Conservation (phyloP, 2,113 vertebrate species). For the Dasyornis broadbenti region DNA sequence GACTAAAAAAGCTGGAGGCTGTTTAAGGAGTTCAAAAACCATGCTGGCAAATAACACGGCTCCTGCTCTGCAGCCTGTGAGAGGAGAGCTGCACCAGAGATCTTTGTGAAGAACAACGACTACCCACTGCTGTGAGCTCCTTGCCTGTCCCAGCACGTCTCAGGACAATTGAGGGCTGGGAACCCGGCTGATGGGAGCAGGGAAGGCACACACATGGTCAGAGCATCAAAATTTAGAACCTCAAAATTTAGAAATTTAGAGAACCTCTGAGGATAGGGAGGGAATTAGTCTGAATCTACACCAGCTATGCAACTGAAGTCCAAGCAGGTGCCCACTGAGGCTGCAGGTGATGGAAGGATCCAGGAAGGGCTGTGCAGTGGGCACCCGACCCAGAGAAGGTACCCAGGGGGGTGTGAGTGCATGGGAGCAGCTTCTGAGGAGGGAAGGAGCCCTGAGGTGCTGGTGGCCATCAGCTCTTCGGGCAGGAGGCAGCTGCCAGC, state of each 20-base stretch:
- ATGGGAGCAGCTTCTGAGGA: background rate
- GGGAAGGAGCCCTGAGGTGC: background rate
- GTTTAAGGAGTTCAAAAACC: background rate
- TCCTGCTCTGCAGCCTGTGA: background rate
- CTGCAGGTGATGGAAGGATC: background rate
- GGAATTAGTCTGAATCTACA: background rate
- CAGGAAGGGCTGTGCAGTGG: background rate
- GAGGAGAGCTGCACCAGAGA: background rate
- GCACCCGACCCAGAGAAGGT: accelerated
- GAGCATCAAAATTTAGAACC: background rate
- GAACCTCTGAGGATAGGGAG: background rate
- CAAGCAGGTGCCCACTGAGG: background rate
- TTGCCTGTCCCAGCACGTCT: background rate
- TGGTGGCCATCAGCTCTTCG: background rate
- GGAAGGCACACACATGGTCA: background rate
- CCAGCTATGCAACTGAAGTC: background rate
- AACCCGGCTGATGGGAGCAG: background rate
- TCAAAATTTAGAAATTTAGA: background rate
- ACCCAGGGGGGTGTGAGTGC: background rate
- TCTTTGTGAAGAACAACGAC: background rate
- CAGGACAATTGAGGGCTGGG: background rate
- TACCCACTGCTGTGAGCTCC: background rate
- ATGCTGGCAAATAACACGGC: background rate
- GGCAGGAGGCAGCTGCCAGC: background rate
- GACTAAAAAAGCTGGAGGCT: background rate